These are phyloP conservation scores for Mantis religiosa DNA, from an alignment of 2,888 invertebrate genomes.

Conservation along the genomic window DNA sequence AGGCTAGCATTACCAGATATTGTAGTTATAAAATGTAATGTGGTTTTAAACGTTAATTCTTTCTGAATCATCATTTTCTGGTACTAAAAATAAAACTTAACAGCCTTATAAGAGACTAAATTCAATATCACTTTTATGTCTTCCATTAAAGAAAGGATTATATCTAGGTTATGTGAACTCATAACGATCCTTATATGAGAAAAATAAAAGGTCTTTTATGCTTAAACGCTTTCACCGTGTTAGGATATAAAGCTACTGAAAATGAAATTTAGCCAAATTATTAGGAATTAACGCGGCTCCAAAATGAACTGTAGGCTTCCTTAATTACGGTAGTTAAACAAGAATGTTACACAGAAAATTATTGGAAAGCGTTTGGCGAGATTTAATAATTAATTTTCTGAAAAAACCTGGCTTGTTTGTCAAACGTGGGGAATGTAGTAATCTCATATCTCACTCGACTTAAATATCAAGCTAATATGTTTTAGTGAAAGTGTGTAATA, in stretches of 20 bases:
- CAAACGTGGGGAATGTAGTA: too few species aligned
- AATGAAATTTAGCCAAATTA: not conserved
- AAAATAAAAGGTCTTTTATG: not conserved
- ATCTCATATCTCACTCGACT: too few species aligned
- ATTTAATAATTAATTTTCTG: too few species aligned
- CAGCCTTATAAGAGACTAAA: not conserved
- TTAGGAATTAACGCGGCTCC: not conserved
- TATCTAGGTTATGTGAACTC: not conserved
- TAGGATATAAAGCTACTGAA: not conserved
- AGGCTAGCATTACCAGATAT: not conserved
- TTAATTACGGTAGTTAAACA: too few species aligned
- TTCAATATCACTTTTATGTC: not conserved
- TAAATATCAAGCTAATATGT: too few species aligned
- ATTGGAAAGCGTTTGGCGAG: too few species aligned
- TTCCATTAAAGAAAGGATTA: not conserved
- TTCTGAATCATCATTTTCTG: not conserved
- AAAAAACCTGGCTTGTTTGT: too few species aligned
- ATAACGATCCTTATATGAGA: not conserved
- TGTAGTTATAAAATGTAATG: not conserved
- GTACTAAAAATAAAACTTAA: not conserved
- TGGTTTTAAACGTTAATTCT: not conserved
- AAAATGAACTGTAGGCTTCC: too few species aligned
- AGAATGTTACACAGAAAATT: too few species aligned
- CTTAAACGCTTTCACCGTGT: not conserved
- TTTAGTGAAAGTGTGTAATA: too few species aligned